A percentile compares a stretch with the other conserved stretches of the same genome.
Conservation (phyloP, 2,888 invertebrate species). For the Cancer borealis region DNA sequence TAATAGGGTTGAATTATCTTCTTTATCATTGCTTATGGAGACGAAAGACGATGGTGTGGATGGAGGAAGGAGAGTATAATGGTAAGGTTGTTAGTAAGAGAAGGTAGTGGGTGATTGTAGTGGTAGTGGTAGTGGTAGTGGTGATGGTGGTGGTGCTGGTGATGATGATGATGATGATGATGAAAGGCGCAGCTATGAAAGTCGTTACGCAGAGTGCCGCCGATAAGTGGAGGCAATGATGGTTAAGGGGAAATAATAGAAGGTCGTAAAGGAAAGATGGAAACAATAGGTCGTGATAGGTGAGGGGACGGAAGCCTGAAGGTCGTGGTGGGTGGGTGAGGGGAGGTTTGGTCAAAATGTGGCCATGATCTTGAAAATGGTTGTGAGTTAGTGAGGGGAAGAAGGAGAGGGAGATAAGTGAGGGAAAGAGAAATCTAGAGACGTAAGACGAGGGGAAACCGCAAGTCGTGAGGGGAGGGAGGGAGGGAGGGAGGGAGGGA, state of each 20-base stretch:
- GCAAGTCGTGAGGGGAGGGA: neutral
- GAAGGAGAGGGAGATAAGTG: neutral
- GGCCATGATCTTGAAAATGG: neutral
- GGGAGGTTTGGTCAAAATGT: neutral
- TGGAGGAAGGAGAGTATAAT: neutral
- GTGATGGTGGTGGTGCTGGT: neutral
- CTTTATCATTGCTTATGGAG: neutral
- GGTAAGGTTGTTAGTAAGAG: neutral
- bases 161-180: neutral
- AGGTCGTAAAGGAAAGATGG: neutral
- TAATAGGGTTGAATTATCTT: too few relatives aligned
- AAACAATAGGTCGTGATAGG: neutral
- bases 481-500: too few relatives aligned
- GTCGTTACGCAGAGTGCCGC: neutral
- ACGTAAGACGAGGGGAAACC: neutral
- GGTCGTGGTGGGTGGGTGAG: neutral
- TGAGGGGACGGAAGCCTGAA: slow-evolving; percentile 26
- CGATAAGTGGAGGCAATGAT: slow-evolving; percentile 50
- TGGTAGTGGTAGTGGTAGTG: neutral
- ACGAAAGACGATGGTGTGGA: neutral
- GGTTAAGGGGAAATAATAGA: neutral
- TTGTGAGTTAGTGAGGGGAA: neutral
- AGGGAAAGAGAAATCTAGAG: slow-evolving; percentile 4
- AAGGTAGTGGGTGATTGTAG: neutral
- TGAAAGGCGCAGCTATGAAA: neutral